A percentile compares a stretch with the other conserved stretches of the same genome.
Evolutionary conservation across 2,113 vertebrate species (phyloP).

Genomic region (Corythaeola cristata): DNA sequence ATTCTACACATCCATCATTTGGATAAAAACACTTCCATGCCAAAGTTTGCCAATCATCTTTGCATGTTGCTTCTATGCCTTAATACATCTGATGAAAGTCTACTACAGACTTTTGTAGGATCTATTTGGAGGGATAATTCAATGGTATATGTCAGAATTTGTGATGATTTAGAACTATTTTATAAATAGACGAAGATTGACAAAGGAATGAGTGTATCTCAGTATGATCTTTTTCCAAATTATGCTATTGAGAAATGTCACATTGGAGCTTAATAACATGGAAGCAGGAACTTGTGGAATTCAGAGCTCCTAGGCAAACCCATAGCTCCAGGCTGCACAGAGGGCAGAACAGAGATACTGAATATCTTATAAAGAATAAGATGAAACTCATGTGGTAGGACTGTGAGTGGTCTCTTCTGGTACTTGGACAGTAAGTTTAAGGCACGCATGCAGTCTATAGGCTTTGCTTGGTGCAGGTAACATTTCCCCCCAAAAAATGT

Average conservation of each 20-base stretch:
- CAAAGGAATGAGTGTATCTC: not conserved
- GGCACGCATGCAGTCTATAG: accelerated
- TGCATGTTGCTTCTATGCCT: not conserved
- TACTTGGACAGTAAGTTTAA: not conserved
- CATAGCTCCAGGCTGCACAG: not conserved
- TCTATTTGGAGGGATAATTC: not conserved
- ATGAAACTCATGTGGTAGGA: not conserved
- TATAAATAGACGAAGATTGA: not conserved
- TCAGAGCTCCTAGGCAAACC: not conserved
- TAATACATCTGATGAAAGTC: not conserved
- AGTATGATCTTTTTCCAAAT: not conserved
- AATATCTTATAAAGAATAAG: not conserved
- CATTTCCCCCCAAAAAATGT: not conserved
- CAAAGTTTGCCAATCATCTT: not conserved
- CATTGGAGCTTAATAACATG: not conserved
- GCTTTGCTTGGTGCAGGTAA: not conserved
- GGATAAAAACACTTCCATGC: not conserved
- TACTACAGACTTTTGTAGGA: not conserved
- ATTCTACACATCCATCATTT: not conserved
- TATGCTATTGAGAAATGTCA: not conserved
- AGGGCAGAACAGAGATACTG: not conserved
- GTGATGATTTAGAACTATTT: not conserved
- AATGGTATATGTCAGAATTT: not conserved
- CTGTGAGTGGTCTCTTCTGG: not conserved
- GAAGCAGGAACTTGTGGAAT: not conserved